A percentile compares a stretch with the other conserved stretches of the same genome.
Evolutionary conservation across 2,888 invertebrate genomes (phyloP).

Genomic region (Galeopsomyia nigrocyanea): DNA sequence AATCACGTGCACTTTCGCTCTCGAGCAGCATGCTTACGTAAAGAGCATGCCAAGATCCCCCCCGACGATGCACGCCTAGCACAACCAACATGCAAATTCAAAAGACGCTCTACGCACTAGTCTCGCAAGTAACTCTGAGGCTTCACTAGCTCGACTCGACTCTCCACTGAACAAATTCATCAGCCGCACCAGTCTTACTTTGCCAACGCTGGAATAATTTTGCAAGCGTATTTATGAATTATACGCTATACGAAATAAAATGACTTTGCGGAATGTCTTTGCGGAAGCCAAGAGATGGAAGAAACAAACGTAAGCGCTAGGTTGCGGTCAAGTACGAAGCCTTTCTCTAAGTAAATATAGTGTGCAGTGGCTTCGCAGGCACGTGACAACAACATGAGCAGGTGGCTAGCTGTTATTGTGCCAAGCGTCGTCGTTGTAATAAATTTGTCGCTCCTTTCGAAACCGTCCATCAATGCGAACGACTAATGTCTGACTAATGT

Average conservation of each 20-base stretch:
- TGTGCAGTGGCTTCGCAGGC: constrained; percentile 45
- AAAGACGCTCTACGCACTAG: too few relatives aligned
- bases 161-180: too few relatives aligned
- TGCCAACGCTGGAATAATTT: too few relatives aligned
- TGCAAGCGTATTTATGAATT: too few relatives aligned
- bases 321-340: constrained; percentile 61
- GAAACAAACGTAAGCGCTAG: constrained; percentile 49
- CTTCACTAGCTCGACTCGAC: too few relatives aligned
- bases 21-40: constrained; percentile 12
- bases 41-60: constrained; percentile 33
- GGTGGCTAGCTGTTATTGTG: background rate
- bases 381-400: constrained; percentile 50
- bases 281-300: too few relatives aligned
- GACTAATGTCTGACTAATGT: background rate
- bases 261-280: too few relatives aligned
- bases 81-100: too few relatives aligned
- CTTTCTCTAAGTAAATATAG: constrained; percentile 49
- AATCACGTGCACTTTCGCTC: constrained; percentile 32
- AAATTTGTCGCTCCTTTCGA: background rate
- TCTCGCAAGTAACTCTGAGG: too few relatives aligned
- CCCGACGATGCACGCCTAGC: background rate
- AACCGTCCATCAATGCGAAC: background rate
- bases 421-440: too few relatives aligned
- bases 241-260: too few relatives aligned
- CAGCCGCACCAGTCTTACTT: too few relatives aligned